Evolutionary conservation across 2,797 vertebrate species (phyloP).

Genomic region (Antennarius maculatus): DNA sequence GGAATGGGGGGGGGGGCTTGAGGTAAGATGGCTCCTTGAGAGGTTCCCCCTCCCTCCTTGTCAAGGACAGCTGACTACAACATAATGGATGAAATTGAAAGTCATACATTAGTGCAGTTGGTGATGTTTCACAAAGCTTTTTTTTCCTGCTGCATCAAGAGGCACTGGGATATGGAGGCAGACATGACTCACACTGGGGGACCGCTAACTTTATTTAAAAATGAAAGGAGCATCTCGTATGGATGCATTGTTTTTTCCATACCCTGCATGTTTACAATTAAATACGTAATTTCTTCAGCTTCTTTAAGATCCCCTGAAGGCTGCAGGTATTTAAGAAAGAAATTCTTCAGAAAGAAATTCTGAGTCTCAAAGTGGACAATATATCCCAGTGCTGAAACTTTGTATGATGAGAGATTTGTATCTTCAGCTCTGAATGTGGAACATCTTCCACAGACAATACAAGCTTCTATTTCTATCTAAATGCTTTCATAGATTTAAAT

Average conservation of each 20-base stretch:
- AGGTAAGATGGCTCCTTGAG: constrained; percentile 35
- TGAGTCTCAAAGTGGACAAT: too few species aligned
- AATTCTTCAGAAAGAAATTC: too few species aligned
- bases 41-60: constrained; percentile 45
- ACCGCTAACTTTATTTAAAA: too few species aligned
- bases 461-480: too few species aligned
- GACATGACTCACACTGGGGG: background rate
- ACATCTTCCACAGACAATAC: too few species aligned
- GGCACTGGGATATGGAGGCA: constrained; percentile 60
- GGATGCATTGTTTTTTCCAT: constrained; percentile 84
- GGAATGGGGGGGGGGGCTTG: background rate
- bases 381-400: too few species aligned
- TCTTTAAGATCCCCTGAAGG: too few species aligned
- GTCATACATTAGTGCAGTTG: constrained; percentile 2
- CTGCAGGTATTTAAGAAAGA: too few species aligned
- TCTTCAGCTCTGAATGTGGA: too few species aligned
- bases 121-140: constrained; percentile 61
- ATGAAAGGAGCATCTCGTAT: constrained; percentile 65
- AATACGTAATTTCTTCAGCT: too few species aligned
- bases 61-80: constrained; percentile 67
- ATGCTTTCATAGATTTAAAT: too few species aligned
- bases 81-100: constrained; percentile 10
- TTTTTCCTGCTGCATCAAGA: constrained; percentile 44
- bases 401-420: too few species aligned
- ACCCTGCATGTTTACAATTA: constrained; percentile 74